Evolutionary conservation across 2,888 invertebrate genomes (phyloP).

Genomic region (Pristionchus japonicus): DNA sequence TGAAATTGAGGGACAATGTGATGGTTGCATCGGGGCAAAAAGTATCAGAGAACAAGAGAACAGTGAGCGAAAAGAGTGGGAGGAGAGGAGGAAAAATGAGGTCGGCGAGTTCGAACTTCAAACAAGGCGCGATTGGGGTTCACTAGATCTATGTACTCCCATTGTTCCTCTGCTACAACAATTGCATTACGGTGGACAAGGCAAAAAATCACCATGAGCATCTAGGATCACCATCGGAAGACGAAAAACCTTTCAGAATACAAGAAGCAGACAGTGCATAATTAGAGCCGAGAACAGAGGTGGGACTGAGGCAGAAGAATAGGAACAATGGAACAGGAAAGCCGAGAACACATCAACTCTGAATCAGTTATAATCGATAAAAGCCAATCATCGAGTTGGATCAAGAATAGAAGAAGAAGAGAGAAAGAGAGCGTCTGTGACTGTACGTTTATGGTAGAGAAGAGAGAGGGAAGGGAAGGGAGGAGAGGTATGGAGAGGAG

Average conservation of each 20-base stretch:
- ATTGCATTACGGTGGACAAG: too few relatives aligned
- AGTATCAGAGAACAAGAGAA: slow-evolving; percentile 1
- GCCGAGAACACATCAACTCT: not conserved
- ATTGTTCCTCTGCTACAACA: not conserved
- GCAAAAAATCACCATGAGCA: too few relatives aligned
- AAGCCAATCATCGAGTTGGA: not conserved
- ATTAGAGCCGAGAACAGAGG: not conserved
- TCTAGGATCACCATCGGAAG: too few relatives aligned
- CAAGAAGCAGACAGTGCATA: not conserved
- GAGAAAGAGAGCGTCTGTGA: not conserved
- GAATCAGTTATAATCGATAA: not conserved
- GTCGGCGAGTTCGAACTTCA: slow-evolving; percentile 18
- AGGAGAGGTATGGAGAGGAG: not conserved
- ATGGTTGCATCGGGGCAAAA: not conserved
- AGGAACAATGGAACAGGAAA: not conserved
- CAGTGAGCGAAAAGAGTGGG: slow-evolving; percentile 14
- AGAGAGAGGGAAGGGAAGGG: not conserved
- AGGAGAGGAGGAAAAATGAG: not conserved
- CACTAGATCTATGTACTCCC: not conserved
- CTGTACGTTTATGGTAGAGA: slow-evolving; percentile 27
- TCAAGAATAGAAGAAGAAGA: slow-evolving; percentile 8
- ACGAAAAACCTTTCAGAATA: too few relatives aligned
- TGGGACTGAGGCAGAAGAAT: not conserved
- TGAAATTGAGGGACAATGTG: not conserved
- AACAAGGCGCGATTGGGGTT: not conserved